Conservation (phyloP, 1,140 invertebrate genomes). For the Myzus persicae region DNA sequence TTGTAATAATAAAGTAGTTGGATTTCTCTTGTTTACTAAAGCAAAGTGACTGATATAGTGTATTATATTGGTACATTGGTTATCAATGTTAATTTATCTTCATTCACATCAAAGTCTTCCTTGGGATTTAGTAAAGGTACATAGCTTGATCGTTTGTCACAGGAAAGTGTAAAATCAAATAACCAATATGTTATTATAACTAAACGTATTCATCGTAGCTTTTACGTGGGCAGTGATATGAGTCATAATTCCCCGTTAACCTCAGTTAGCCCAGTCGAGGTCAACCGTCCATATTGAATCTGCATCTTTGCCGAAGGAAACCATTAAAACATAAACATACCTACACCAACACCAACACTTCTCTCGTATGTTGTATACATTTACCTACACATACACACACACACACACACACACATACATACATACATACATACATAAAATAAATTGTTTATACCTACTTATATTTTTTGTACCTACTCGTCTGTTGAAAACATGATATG, state of each 20-base stretch:
- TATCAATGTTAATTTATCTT: background rate
- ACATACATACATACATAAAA: background rate
- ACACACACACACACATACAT: background rate
- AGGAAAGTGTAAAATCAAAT: conserved; percentile 28
- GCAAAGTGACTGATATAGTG: background rate
- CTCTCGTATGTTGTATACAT: background rate
- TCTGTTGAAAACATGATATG: conserved; percentile 35
- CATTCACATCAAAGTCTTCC: background rate
- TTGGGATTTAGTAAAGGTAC: background rate
- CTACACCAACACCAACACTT: conserved; percentile 4
- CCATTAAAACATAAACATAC: conserved; percentile 46
- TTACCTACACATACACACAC: background rate
- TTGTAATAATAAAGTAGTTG: background rate
- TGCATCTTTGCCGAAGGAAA: conserved; percentile 38
- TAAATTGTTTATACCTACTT: background rate
- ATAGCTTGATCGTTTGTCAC: background rate
- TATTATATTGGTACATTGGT: background rate
- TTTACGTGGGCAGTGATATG: conserved; percentile 49
- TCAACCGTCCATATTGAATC: conserved; percentile 53
- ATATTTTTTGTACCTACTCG: conserved; percentile 14
- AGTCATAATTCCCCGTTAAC: conserved; percentile 57
- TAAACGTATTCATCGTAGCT: conserved; percentile 43
- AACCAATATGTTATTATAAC: conserved; percentile 31
- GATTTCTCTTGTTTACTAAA: background rate
- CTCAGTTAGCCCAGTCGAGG: conserved; percentile 45